Evolutionary conservation across 64 coral and sea anemone species (phyloP), one percentile per base, ranked within the genome.

Genomic region (Actinia tenebrosa): DNA sequence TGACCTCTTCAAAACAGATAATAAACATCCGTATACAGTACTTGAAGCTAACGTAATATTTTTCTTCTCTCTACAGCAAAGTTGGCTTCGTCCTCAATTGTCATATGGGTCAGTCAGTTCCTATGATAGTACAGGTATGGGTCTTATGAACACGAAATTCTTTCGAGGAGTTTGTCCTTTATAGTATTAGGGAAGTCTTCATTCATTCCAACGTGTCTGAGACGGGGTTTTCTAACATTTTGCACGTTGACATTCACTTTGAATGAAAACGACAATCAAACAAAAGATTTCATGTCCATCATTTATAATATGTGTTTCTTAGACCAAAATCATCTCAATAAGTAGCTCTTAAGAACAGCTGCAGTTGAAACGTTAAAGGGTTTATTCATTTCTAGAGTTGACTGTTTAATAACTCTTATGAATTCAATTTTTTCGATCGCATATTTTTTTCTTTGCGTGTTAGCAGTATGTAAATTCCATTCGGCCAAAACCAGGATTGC

Each of bases 51-150:
- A 83, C 30, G 30, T 5, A 56, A 60, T 61, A 18, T 30, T 84
- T 27, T 85, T 60, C 54, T 61, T 61, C 26, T 63, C 46, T 64
- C 56, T 44, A 37, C 55, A 85, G 83, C 83, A 85, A 53, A 85
- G 60, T 19, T 85, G 83, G 83, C 80, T 85, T 42, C 50, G 83
- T 45, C 83, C 83, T 17, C 83, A 85, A 55, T 61, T 64, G 17
- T 85, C 83, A 61, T 58, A 61, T 44, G 83, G 83, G 19, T 85
- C 83, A 10, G 83, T 85, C 30, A 85, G 83, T 10, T 85, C 83
- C 30, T 85, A 64, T 30, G 83, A 85, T 55, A 85, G 83, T 63
- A 85, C 83, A 85, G 83, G 83, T 85, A 85, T 16, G 79, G n/a
- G 79, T 1, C 18, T 47, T 53, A 52, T 5, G 26, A 75, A 42